These are phyloP conservation scores for Athetis lepigone DNA, from an alignment of 2,888 invertebrate species.

Conservation along the genomic window DNA sequence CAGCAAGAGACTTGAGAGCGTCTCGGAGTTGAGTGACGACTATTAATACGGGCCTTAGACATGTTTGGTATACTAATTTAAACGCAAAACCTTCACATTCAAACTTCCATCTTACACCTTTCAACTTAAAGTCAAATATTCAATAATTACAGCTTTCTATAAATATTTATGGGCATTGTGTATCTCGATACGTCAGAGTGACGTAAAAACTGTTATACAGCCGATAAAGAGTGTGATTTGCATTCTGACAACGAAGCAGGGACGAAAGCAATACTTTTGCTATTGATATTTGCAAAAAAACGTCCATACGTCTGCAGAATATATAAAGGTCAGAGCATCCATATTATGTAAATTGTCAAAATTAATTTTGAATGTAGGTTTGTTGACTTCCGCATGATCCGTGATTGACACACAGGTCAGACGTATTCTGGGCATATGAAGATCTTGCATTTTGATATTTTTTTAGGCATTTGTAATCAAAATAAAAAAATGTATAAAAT, in stretches of 20 bases:
- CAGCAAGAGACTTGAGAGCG: too few species aligned
- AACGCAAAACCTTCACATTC: conserved; percentile 33
- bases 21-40: too few species aligned
- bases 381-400: not conserved
- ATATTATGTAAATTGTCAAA: not conserved
- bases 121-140: conserved; percentile 36
- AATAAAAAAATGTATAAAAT: too few species aligned
- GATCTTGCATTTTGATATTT: too few species aligned
- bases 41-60: too few species aligned
- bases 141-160: conserved; percentile 16
- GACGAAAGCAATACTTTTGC: conserved; percentile 22
- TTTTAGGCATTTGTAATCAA: too few species aligned
- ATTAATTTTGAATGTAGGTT: not conserved
- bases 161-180: conserved; percentile 59
- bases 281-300: conserved; percentile 26
- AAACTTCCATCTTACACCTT: conserved; percentile 42
- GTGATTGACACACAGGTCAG: not conserved
- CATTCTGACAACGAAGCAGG: conserved; percentile 28
- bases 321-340: not conserved
- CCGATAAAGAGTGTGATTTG: conserved; percentile 45
- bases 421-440: not conserved
- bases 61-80: conserved; percentile 64
- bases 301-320: not conserved
- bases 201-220: conserved; percentile 58
- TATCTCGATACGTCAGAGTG: conserved; percentile 54